phyloP scores from a whole-genome alignment of 2,797 vertebrate genomes.

The Chrysolophus pictus region DNA sequence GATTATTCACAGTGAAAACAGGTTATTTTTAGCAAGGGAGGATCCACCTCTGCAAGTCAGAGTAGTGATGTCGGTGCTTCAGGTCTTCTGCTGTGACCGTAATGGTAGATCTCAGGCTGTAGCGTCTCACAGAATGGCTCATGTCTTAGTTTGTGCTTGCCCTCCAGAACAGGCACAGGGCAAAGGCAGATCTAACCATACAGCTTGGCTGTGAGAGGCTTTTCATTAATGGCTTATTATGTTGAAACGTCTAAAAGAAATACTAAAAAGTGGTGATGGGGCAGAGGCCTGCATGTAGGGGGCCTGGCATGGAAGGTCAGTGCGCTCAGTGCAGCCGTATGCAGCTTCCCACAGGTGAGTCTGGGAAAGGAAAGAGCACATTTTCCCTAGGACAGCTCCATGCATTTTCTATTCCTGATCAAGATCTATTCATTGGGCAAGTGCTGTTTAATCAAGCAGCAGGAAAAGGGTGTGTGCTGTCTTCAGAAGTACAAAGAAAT shows the following conservation, averaged over 20 bases:
- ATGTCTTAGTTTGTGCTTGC: background rate
- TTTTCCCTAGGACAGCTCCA: conserved; percentile 61
- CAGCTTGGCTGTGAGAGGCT: background rate
- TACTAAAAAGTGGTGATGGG: background rate
- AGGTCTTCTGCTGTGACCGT: background rate
- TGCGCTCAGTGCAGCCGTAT: background rate
- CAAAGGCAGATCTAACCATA: background rate
- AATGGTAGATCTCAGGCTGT: background rate
- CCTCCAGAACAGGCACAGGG: background rate
- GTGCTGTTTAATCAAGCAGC: conserved; percentile 70
- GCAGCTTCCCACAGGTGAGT: conserved; percentile 64
- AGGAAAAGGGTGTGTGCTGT: conserved; percentile 75
- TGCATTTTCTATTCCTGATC: conserved; percentile 51
- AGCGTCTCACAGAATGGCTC: background rate
- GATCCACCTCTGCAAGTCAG: background rate
- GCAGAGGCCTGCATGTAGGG: background rate
- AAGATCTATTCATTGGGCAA: conserved; percentile 72
- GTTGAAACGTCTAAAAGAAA: background rate
- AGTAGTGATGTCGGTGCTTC: background rate
- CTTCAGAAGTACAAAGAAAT: conserved; percentile 73
- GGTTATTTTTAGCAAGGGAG: conserved; percentile 36
- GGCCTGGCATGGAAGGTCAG: background rate
- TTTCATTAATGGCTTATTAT: background rate
- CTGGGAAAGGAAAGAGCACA: conserved; percentile 62
- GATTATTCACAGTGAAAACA: background rate